Evolutionary conservation across 2,888 invertebrate genomes (phyloP).

Genomic region (Byasa hedistus): DNA sequence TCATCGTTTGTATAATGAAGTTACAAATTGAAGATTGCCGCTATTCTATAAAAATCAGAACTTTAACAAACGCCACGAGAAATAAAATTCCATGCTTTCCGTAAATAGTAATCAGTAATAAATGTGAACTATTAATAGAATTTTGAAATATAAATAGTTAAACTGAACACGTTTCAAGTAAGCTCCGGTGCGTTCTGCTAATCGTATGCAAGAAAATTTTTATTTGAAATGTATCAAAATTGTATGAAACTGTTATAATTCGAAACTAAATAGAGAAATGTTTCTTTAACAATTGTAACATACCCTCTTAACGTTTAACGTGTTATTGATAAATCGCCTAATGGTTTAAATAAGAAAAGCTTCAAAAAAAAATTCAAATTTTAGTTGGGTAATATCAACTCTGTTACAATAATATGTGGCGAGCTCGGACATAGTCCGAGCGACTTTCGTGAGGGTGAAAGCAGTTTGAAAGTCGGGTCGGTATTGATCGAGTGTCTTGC

Average conservation of each 20-base stretch:
- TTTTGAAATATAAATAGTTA: too few relatives aligned
- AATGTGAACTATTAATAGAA: too few relatives aligned
- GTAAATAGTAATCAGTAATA: too few relatives aligned
- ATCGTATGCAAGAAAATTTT: background rate
- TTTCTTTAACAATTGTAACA: constrained; percentile 14
- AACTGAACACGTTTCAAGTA: too few relatives aligned
- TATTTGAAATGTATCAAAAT: background rate
- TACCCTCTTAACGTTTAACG: constrained; percentile 15
- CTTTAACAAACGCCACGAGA: background rate
- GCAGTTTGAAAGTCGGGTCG: constrained; percentile 80
- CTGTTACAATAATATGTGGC: constrained; percentile 45
- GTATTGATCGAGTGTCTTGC: constrained; percentile 80
- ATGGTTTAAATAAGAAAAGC: background rate
- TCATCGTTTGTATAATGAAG: constrained; percentile 9
- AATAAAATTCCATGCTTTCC: background rate
- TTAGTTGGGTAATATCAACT: constrained; percentile 48
- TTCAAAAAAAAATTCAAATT: constrained; percentile 6
- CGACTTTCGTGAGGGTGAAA: constrained; percentile 80
- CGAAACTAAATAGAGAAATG: background rate
- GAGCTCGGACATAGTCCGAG: constrained; percentile 69
- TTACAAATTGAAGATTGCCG: background rate
- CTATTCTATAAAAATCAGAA: background rate
- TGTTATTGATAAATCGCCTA: background rate
- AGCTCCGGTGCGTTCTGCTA: too few relatives aligned
- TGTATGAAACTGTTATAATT: background rate